Base-by-base conservation (phyloP, 2,888 invertebrate genomes). In the Sphecodes monilicornis region DNA sequence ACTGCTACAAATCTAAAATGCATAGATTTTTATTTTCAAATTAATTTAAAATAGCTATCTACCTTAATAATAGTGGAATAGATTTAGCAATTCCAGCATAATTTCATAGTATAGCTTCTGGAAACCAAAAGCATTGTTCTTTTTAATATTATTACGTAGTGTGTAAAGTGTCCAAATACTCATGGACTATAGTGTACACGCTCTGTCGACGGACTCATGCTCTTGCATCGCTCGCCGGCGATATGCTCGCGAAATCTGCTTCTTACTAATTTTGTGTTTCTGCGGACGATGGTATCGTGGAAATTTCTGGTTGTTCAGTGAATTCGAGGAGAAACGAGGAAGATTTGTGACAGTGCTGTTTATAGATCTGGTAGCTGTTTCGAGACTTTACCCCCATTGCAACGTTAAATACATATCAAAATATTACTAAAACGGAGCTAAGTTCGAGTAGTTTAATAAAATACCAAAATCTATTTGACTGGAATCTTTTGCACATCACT, bases 221-320 rank as follows among this genome's bases (percentile, higher is more conserved):
- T 36, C 16, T 60, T 32, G 16, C 46, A n/a, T 64, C 46, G 39
- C 46, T 68, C 32, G 29, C 18, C 46, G 66, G 69, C 26, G 66
- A 69, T 26, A 46, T 69, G 22, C 64, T 70, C 69, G 64, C 76
- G 64, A 66, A 41, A 54, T 78, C 22, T 57, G 79, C 82, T 82
- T 82, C n/a, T n/a, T 57, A 79, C 82, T 82, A 82, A 82, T 82
- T 70, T 64, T 60, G 71, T 68, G 57, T 64, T 77, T 68, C 68
- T 73, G 64, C 77, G 66, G 66, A 50, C n/a, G n/a, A 41, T 29
- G 72, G 70, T 66, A 39, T 29, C 36, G 50, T 11, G 41, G 18
- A 66, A 68, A 41, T 57, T 71, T 68, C 68, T 68, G 68, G 68
- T 68, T 68, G 22, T 39, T n/a, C 36, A n/a, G n/a, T 39, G 68